These are phyloP conservation scores for Bimastos eiseni DNA, from an alignment of 2,888 invertebrate species.

Conservation along the genomic window DNA sequence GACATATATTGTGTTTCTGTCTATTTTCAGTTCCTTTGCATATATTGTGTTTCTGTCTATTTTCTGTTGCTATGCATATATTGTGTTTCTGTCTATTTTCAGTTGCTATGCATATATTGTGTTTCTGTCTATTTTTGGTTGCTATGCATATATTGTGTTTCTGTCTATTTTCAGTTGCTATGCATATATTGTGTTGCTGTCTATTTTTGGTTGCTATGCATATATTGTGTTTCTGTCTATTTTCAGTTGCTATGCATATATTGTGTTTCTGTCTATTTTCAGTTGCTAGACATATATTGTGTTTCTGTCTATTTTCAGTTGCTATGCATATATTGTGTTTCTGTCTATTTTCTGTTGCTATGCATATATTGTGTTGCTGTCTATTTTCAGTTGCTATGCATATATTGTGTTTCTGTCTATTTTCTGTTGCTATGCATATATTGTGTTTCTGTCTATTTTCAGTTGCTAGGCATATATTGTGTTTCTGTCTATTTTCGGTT, in stretches of 20 bases:
- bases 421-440: neutral
- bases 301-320: neutral
- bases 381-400: neutral
- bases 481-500: neutral
- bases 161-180: neutral
- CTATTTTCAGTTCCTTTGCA: neutral
- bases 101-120: no score
- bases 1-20: no score
- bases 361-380: neutral
- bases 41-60: neutral
- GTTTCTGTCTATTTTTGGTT: neutral
- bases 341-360: neutral
- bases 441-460: neutral
- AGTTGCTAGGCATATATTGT: no score
- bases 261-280: neutral
- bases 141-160: neutral
- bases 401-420: neutral
- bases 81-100: neutral
- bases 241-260: no score
- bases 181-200: no score
- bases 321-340: no score
- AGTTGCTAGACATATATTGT: neutral
- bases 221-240: neutral
- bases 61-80: neutral
- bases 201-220: neutral